phyloP scores from a whole-genome alignment of 1,140 invertebrate species.

The Leucophenga varia region DNA sequence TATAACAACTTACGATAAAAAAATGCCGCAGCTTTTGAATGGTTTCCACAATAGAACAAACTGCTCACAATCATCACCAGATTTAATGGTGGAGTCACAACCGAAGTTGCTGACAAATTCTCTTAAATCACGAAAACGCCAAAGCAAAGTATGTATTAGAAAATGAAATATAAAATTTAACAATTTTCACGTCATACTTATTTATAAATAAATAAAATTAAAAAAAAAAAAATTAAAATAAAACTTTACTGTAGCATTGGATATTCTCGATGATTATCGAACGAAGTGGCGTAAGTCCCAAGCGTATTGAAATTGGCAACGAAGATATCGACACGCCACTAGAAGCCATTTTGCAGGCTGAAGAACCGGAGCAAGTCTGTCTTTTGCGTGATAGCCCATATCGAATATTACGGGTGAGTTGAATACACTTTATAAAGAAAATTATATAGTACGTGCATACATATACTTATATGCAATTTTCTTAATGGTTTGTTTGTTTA shows the following conservation, averaged over 20 bases:
- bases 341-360: slow-evolving; percentile 57
- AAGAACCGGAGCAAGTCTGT: slow-evolving; percentile 58
- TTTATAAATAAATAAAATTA: too few relatives aligned
- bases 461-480: not conserved
- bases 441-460: too few relatives aligned
- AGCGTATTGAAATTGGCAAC: slow-evolving; percentile 32
- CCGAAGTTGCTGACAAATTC: slow-evolving; percentile 26
- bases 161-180: too few relatives aligned
- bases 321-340: slow-evolving; percentile 54
- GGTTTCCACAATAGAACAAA: slow-evolving; percentile 29
- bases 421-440: slow-evolving; percentile 1
- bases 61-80: slow-evolving; percentile 25
- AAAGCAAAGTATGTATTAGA: slow-evolving; percentile 36
- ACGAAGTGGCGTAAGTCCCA: slow-evolving; percentile 29
- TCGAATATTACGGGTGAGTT: slow-evolving; percentile 66
- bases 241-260: too few relatives aligned
- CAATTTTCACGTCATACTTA: too few relatives aligned
- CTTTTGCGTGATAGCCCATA: slow-evolving; percentile 67
- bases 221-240: too few relatives aligned
- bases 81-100: slow-evolving; percentile 44
- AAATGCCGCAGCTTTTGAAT: slow-evolving; percentile 48
- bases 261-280: slow-evolving; percentile 55
- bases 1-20: slow-evolving; percentile 24
- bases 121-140: slow-evolving; percentile 27
- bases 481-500: not conserved